Evolutionary conservation across 2,888 invertebrate genomes (phyloP), one percentile per base, ranked within the genome.

Genomic region (Lottia scabra): DNA sequence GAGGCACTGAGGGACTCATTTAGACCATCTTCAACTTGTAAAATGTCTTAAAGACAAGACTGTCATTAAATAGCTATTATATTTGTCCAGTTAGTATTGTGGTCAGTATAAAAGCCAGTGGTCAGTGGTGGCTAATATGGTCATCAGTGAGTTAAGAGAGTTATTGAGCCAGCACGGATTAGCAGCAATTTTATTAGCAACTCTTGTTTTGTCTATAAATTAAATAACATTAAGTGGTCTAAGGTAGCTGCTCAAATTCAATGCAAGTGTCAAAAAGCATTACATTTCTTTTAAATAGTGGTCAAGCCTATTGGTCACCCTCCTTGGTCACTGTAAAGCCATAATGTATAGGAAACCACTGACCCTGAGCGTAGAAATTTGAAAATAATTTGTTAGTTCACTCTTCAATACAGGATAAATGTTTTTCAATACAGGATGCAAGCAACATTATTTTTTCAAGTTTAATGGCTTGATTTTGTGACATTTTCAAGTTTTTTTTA

Each of bases 1-100:
- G 10, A 56, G 56, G 56, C 56, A 56, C 23, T 23, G 6, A 56
- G 56, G 56, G 56, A 56, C 56, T 56, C 56, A 56, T 56, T 56
- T 56, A 23, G 23, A 56, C 19, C 56, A 23, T 19, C 19, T 19
- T 23, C 19, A 56, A 23, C 56, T 23, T 23, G 56, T 56, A 56
- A 56, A 56, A 56, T 56, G 56, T 56, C 56, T 56, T 56, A 23
- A 56, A 56, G 56, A 56, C 56, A 56, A 56, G 56, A 38, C 56
- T 56, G 23, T 56, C 56, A 56, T 56, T 56, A 56, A 56, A 56
- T 56, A 56, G 19, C 56, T 23, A 56, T 56, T 56, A 56, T 56
- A 23, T 56, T 19, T 56, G 56, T 56, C 56, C 56, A 56, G 56
- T 56, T 56, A 23, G 19, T 23, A 56, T 23, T 56, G 38, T 38